A percentile compares a stretch with the other conserved stretches of the same genome.
Evolutionary conservation across 2,888 invertebrate genomes (phyloP).

Genomic region (Chrysodeixis includens): DNA sequence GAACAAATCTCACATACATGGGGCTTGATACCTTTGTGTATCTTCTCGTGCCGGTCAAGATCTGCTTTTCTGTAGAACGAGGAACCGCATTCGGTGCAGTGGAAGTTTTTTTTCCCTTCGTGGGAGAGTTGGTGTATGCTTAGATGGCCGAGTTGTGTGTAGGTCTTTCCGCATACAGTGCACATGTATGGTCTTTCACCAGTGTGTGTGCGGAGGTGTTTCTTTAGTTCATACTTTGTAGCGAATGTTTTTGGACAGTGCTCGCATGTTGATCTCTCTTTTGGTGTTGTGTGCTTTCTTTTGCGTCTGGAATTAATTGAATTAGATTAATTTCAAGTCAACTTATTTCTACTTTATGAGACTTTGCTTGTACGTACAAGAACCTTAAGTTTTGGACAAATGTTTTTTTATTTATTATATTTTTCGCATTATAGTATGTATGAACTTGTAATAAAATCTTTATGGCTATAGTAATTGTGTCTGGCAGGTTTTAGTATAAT

Average conservation of each 20-base stretch:
- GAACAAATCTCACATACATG: conserved; percentile 79
- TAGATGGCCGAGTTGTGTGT: conserved; percentile 80
- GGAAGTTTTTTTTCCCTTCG: conserved; percentile 78
- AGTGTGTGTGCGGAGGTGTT: conserved; percentile 77
- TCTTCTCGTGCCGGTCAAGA: conserved; percentile 78
- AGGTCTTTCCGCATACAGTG: conserved; percentile 80
- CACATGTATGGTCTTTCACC: conserved; percentile 84
- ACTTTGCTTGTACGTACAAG: too few relatives aligned
- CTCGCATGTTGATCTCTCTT: conserved; percentile 70
- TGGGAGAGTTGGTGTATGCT: conserved; percentile 79
- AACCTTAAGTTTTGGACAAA: too few relatives aligned
- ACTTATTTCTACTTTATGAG: too few relatives aligned
- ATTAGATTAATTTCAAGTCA: too few relatives aligned
- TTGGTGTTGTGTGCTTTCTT: conserved; percentile 57
- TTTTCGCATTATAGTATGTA: too few relatives aligned
- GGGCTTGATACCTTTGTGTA: conserved; percentile 79
- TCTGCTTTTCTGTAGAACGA: conserved; percentile 82
- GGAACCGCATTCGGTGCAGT: conserved; percentile 74
- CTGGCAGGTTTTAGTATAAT: too few relatives aligned
- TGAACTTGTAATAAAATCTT: too few relatives aligned
- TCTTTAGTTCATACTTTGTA: conserved; percentile 77
- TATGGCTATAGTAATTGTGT: too few relatives aligned
- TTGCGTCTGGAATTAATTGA: conserved; percentile 50
- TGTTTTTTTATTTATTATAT: too few relatives aligned
- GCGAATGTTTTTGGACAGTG: conserved; percentile 76